Evolutionary conservation across 2,888 invertebrate species (phyloP).

Genomic region (Drosophila flavopinicola): DNA sequence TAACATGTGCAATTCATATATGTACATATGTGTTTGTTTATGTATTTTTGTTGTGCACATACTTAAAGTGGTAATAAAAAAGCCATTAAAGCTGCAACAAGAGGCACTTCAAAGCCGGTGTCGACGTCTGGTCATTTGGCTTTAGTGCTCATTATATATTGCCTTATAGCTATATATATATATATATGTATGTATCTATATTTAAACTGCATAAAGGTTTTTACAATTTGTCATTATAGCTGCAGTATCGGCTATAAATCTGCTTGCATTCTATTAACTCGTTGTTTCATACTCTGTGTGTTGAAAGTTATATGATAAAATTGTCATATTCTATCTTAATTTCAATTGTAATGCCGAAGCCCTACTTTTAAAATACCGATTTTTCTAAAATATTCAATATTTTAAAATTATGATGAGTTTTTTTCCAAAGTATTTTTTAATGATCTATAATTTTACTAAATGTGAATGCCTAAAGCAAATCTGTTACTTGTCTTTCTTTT

Average conservation of each 20-base stretch:
- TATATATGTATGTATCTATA: background rate
- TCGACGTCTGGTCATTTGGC: conserved; percentile 19
- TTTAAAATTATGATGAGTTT: no score
- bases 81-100: conserved; percentile 39
- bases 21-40: conserved; percentile 4
- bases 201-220: background rate
- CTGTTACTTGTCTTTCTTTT: no score
- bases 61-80: conserved; percentile 52
- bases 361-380: no score
- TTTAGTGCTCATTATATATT: conserved; percentile 42
- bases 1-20: background rate
- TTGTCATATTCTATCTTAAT: no score
- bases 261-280: background rate
- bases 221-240: conserved; percentile 6
- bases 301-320: no score
- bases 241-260: background rate
- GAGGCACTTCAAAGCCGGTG: conserved; percentile 44
- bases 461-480: no score
- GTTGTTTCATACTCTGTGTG: background rate
- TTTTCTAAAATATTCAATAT: no score
- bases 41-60: conserved; percentile 27
- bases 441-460: no score
- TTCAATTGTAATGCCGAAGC: no score
- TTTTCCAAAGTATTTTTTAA: no score
- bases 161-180: background rate